A percentile compares a stretch with the other conserved stretches of the same genome.
Evolutionary conservation across 35 echinoderm and acorn worm species (phyloP).

Genomic region (Heliocidaris tuberculata): DNA sequence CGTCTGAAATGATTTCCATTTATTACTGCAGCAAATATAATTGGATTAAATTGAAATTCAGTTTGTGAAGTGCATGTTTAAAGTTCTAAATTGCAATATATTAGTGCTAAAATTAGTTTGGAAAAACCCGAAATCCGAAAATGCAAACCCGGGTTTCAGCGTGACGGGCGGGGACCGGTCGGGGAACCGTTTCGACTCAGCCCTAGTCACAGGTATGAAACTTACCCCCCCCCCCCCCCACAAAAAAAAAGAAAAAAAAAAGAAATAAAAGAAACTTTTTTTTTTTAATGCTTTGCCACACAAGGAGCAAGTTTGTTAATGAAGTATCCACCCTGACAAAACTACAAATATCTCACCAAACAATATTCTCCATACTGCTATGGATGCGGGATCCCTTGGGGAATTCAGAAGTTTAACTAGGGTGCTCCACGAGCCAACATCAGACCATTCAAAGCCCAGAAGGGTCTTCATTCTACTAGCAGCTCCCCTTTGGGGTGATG

Average conservation of each 20-base stretch:
- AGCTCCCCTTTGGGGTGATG: neutral
- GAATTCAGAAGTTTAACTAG: slow-evolving; percentile 70
- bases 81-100: no score
- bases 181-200: no score
- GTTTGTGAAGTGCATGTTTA: no score
- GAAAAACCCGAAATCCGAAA: no score
- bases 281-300: neutral
- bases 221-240: no score
- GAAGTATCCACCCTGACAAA: neutral
- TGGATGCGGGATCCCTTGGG: slow-evolving; percentile 73
- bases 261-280: neutral
- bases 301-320: neutral
- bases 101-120: no score
- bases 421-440: slow-evolving; percentile 57
- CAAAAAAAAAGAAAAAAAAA: neutral
- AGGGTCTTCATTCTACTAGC: slow-evolving; percentile 57
- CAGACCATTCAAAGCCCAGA: slow-evolving; percentile 59
- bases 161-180: no score
- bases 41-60: no score
- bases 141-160: no score
- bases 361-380: slow-evolving; percentile 71
- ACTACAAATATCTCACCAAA: slow-evolving; percentile 68
- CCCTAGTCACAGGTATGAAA: neutral
- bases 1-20: no score
- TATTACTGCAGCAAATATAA: no score